phyloP scores from a whole-genome alignment of 1,140 invertebrate species.

The Drosophila miranda region DNA sequence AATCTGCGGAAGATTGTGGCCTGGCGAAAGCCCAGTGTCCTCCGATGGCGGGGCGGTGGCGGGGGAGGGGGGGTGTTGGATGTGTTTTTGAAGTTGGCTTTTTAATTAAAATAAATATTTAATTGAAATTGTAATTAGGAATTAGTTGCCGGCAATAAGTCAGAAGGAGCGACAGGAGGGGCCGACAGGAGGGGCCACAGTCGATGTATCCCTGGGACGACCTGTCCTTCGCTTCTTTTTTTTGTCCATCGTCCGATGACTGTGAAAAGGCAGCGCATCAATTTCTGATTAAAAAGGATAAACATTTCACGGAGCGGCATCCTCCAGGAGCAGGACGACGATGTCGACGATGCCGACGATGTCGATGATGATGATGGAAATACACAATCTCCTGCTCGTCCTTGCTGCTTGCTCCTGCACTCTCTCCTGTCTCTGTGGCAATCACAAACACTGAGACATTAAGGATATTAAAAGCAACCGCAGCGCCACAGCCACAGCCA shows the following conservation, averaged over 20 bases:
- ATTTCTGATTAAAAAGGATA: constrained; percentile 67
- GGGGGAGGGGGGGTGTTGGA: constrained; percentile 1
- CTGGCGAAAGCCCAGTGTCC: constrained; percentile 1
- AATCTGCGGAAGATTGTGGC: no score
- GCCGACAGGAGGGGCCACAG: constrained; percentile 22
- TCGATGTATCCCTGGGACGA: neutral
- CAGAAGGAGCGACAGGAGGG: constrained; percentile 15
- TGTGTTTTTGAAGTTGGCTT: constrained; percentile 74
- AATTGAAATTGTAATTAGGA: constrained; percentile 77
- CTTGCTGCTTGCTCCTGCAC: constrained; percentile 3
- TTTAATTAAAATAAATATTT: constrained; percentile 81
- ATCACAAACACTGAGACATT: constrained; percentile 37
- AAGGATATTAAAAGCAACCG: constrained; percentile 49
- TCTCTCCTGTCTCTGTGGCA: neutral
- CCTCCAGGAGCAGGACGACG: constrained; percentile 5
- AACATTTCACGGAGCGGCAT: constrained; percentile 33
- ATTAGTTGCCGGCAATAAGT: constrained; percentile 70
- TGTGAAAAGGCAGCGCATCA: constrained; percentile 48
- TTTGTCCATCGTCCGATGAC: constrained; percentile 3
- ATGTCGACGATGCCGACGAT: neutral
- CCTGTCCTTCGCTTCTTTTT: neutral
- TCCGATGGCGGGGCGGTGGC: neutral
- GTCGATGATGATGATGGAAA: neutral
- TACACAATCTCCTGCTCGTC: no score
- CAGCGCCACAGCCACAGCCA: constrained; percentile 4